Conservation (phyloP, 2,797 vertebrate genomes). For the Myripristis jacobus region DNA sequence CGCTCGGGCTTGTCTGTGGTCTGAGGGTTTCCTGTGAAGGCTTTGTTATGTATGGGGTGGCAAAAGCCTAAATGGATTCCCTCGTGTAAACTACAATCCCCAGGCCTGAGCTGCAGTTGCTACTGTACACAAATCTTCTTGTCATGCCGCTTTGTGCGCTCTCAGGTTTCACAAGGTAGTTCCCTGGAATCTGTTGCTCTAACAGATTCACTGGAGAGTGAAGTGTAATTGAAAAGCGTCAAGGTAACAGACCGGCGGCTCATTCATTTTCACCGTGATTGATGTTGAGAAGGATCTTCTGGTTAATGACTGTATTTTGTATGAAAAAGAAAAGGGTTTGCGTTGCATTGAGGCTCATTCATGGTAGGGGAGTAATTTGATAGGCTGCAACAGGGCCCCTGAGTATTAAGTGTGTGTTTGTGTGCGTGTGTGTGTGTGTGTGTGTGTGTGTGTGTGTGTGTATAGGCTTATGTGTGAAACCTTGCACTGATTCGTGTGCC, state of each 20-base stretch:
- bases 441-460: conserved; percentile 10
- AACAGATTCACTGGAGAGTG: conserved; percentile 22
- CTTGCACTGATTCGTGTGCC: conserved; percentile 22
- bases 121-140: conserved; percentile 77
- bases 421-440: conserved; percentile 14
- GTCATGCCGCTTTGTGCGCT: conserved; percentile 61
- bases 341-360: conserved; percentile 40
- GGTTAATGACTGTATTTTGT: neutral
- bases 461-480: conserved; percentile 32
- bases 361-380: conserved; percentile 51
- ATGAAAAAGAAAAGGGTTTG: conserved; percentile 11
- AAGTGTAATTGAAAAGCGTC: conserved; percentile 15
- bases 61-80: conserved; percentile 67
- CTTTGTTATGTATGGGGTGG: conserved; percentile 64
- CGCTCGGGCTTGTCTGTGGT: conserved; percentile 58
- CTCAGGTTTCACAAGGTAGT: conserved; percentile 53
- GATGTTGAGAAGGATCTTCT: conserved; percentile 39
- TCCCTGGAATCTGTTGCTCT: conserved; percentile 31
- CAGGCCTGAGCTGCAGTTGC: conserved; percentile 65
- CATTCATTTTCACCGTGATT: conserved; percentile 45
- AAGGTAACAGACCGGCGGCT: conserved; percentile 33
- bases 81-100: conserved; percentile 67
- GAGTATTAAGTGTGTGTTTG: conserved; percentile 65
- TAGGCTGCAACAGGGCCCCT: conserved; percentile 50
- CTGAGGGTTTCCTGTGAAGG: conserved; percentile 54